Base-by-base conservation (phyloP, 2,888 invertebrate species). In the Willowsia nigromaculata region DNA sequence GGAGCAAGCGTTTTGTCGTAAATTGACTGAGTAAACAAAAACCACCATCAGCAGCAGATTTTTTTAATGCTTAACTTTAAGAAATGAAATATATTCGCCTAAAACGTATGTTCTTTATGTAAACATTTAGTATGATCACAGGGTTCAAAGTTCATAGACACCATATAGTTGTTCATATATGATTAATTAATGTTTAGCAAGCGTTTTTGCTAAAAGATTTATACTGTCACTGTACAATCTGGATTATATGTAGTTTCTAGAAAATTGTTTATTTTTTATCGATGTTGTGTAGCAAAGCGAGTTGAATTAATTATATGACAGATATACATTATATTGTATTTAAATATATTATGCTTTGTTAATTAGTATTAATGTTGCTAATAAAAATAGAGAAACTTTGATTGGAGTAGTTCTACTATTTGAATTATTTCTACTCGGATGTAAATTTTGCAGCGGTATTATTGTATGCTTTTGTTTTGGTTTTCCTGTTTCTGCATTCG, bases 1-100 rank as follows among this genome's bases (percentile, higher is more conserved):
- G 90, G 90, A 90, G 7, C 91, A 90, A 78, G 82, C 90, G 37
- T 85, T 91, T 71, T 91, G 91, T 47, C 71, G 90, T 27, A 86
- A 85, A 53, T 27, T 88, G 18, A 13, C 25, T 6, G 85, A 88
- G 18, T 88, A 50, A 74, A 47, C 3, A 40, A n/a, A 40, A 40
- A 30, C 22, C 53, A 9, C 59, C 43, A 7, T 43, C 3, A 30
- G n/a, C n/a, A n/a, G n/a, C n/a, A n/a, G n/a, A n/a, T n/a, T n/a
- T n/a, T n/a, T n/a, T n/a, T n/a, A n/a, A n/a, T n/a, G n/a, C n/a
- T n/a, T n/a, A n/a, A n/a, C n/a, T n/a, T n/a, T n/a, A n/a, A n/a
- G n/a, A n/a, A n/a, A n/a, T n/a, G n/a, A n/a, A n/a, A n/a, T n/a
- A n/a, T n/a, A n/a, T n/a, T n/a, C n/a, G n/a, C n/a, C n/a, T n/a